A percentile compares a stretch with the other conserved stretches of the same genome.
Conservation (phyloP, 2,797 vertebrate genomes). For the Thripadectes ignobilis region DNA sequence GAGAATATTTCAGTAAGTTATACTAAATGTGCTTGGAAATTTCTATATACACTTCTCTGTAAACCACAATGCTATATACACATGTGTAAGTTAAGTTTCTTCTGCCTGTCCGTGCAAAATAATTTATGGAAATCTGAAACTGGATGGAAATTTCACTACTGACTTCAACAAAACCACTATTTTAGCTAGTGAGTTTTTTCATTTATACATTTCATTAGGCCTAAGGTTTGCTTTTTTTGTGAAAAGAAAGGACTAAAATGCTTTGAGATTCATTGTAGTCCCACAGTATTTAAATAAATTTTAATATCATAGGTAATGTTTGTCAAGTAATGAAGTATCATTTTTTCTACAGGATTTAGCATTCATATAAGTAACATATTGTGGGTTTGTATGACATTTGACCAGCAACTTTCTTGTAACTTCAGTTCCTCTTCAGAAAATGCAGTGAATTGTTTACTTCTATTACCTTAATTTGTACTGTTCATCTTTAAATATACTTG, state of each 20-base stretch:
- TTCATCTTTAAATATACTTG: background rate
- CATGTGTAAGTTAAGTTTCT: background rate
- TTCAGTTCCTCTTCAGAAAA: background rate
- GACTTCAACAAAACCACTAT: background rate
- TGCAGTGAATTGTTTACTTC: background rate
- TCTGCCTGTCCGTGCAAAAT: background rate
- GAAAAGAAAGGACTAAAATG: background rate
- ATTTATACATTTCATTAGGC: background rate
- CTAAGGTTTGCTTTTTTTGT: background rate
- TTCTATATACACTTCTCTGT: background rate
- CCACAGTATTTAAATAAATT: background rate
- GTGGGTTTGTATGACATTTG: background rate
- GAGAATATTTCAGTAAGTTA: background rate
- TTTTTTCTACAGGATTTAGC: background rate
- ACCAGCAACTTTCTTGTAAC: background rate
- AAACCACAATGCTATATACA: background rate
- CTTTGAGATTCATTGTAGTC: background rate
- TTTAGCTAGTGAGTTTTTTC: background rate
- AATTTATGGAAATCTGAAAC: background rate
- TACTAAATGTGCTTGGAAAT: background rate
- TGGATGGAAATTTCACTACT: background rate
- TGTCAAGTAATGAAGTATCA: background rate
- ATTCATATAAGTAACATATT: background rate
- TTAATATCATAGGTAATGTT: background rate
- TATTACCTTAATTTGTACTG: background rate